Conservation (phyloP, 2,888 invertebrate species). For the Drosophila subsilvestris region DNA sequence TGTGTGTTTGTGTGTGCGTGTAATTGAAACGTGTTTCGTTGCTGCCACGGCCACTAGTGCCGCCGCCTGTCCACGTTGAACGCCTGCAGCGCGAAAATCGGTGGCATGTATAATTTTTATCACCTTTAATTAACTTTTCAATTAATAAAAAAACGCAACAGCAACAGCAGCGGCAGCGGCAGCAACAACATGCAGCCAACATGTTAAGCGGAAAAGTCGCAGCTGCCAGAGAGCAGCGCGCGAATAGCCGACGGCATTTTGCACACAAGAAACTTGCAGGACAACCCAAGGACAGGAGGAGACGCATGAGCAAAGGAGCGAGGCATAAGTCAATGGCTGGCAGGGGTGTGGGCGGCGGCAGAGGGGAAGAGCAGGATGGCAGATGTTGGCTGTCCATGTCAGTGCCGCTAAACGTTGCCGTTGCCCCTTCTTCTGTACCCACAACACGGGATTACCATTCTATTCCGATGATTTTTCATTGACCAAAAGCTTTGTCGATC, state of each 20-base stretch:
- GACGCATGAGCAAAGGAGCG: neutral
- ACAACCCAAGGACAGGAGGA: slow-evolving; percentile 3
- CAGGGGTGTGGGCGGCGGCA: neutral
- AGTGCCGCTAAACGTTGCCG: neutral
- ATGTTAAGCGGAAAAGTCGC: slow-evolving; percentile 49
- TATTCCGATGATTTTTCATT: neutral
- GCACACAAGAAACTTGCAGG: slow-evolving; percentile 2
- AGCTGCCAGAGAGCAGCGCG: slow-evolving; percentile 44
- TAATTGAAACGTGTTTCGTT: slow-evolving; percentile 68
- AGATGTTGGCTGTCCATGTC: neutral
- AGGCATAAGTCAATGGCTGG: neutral
- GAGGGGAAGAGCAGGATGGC: neutral
- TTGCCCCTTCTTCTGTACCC: neutral
- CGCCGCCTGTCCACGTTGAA: slow-evolving; percentile 54
- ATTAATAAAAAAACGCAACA: slow-evolving; percentile 74
- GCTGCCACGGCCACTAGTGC: slow-evolving; percentile 34
- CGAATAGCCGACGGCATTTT: slow-evolving; percentile 68
- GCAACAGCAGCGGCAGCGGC: slow-evolving; percentile 28
- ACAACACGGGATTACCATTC: neutral
- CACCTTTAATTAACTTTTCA: slow-evolving; percentile 83
- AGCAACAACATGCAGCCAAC: slow-evolving; percentile 39
- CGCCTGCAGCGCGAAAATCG: slow-evolving; percentile 81
- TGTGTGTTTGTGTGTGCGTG: slow-evolving; percentile 47
- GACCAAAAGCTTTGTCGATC: too few relatives aligned
- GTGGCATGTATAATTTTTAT: slow-evolving; percentile 83